A percentile compares a stretch with the other conserved stretches of the same genome.
phyloP scores from a whole-genome alignment of 1,140 invertebrate genomes.

The Macrostomum lignano region DNA sequence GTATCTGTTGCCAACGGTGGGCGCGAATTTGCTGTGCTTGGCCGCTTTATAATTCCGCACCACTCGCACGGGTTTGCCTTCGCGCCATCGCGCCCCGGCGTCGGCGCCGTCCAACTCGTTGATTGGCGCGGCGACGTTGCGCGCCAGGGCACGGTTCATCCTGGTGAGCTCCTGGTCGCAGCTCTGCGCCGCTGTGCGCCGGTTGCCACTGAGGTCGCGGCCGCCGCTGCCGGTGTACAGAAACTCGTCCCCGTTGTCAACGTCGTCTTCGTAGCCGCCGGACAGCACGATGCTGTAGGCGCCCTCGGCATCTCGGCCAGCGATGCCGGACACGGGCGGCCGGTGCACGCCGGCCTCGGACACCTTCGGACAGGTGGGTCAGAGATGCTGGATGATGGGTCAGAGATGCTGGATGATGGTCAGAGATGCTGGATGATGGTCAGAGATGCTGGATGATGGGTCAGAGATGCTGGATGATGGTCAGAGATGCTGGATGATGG shows the following conservation, averaged over 20 bases:
- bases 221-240: constrained; percentile 55
- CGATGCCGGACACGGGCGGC: constrained; percentile 52
- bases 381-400: too few species aligned
- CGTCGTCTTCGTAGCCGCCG: too few species aligned
- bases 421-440: too few species aligned
- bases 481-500: too few species aligned
- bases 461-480: too few species aligned
- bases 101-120: constrained; percentile 38
- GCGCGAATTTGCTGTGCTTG: constrained; percentile 48
- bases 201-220: constrained; percentile 50
- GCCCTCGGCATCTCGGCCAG: constrained; percentile 45
- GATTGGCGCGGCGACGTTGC: constrained; percentile 41
- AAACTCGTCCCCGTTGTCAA: constrained; percentile 53
- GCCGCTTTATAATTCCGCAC: constrained; percentile 41
- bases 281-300: constrained; percentile 59
- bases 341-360: constrained; percentile 52
- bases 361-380: too few species aligned
- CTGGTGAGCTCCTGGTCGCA: constrained; percentile 47
- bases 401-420: too few species aligned
- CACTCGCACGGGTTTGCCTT: constrained; percentile 47
- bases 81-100: constrained; percentile 41
- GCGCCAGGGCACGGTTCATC: constrained; percentile 48
- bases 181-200: constrained; percentile 46
- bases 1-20: constrained; percentile 38
- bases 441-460: too few species aligned